phyloP scores from a whole-genome alignment of 1,140 invertebrate genomes.

The Drosophila murphyi region DNA sequence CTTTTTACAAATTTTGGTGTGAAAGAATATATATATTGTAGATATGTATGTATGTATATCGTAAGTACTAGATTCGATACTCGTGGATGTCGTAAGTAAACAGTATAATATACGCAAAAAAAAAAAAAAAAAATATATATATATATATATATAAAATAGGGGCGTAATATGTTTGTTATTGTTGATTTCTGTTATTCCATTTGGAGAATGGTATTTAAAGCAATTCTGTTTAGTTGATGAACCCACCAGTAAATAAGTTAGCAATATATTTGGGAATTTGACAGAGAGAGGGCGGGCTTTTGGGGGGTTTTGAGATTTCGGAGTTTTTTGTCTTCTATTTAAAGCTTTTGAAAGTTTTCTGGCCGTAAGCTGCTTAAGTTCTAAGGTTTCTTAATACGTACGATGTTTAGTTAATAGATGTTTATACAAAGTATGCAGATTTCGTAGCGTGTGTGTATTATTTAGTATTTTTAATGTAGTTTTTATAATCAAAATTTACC shows the following conservation, averaged over 20 bases:
- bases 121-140: neutral
- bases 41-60: neutral
- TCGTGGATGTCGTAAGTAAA: neutral
- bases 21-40: neutral
- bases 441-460: neutral
- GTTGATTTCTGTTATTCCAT: neutral
- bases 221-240: neutral
- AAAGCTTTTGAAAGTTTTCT: neutral
- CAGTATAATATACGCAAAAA: no score
- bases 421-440: neutral
- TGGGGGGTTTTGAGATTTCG: neutral
- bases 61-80: neutral
- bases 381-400: neutral
- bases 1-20: neutral
- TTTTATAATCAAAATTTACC: slow-evolving; percentile 55
- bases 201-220: neutral
- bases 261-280: neutral
- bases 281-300: neutral
- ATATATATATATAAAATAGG: no score
- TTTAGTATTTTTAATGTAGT: slow-evolving; percentile 9
- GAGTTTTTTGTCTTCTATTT: neutral
- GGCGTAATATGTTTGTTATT: neutral
- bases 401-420: neutral
- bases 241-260: neutral
- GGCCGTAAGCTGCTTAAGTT: slow-evolving; percentile 1